These are phyloP conservation scores for Helicolenus hilgendorfi DNA, from an alignment of 2,797 vertebrate genomes.

Conservation along the genomic window DNA sequence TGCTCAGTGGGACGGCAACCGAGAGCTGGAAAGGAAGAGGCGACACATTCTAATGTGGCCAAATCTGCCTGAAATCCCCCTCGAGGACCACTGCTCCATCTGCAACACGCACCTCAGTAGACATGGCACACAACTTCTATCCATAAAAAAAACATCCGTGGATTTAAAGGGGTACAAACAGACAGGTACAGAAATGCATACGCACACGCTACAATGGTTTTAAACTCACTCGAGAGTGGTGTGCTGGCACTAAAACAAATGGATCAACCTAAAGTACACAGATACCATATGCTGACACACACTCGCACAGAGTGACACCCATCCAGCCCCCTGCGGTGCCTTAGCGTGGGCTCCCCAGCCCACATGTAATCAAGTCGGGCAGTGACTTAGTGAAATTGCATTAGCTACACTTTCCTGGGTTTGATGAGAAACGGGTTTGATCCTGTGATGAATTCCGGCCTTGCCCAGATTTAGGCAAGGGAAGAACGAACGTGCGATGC, in stretches of 20 bases:
- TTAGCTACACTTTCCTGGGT: constrained; percentile 91
- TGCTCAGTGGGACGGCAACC: constrained; percentile 63
- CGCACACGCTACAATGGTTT: neutral
- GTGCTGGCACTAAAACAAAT: constrained; percentile 24
- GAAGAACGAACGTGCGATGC: constrained; percentile 70
- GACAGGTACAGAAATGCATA: neutral
- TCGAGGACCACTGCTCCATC: constrained; percentile 53
- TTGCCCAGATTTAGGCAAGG: constrained; percentile 70
- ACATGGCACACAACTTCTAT: constrained; percentile 13
- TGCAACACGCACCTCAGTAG: constrained; percentile 29
- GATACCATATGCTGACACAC: constrained; percentile 41
- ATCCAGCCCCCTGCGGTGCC: constrained; percentile 53
- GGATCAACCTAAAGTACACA: constrained; percentile 19
- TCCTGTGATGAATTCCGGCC: constrained; percentile 86
- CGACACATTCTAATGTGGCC: constrained; percentile 82
- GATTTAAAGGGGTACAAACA: neutral
- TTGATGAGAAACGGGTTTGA: constrained; percentile 91
- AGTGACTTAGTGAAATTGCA: constrained; percentile 94
- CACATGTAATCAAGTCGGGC: constrained; percentile 92
- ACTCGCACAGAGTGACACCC: constrained; percentile 67
- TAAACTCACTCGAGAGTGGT: neutral
- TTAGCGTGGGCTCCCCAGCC: constrained; percentile 75
- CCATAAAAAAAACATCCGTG: constrained; percentile 3
- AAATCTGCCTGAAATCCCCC: constrained; percentile 83
- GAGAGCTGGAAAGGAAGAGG: constrained; percentile 72